A percentile compares a stretch with the other conserved stretches of the same genome.
phyloP scores from a whole-genome alignment of 2,113 vertebrate species.

The Megaceryle torquata region DNA sequence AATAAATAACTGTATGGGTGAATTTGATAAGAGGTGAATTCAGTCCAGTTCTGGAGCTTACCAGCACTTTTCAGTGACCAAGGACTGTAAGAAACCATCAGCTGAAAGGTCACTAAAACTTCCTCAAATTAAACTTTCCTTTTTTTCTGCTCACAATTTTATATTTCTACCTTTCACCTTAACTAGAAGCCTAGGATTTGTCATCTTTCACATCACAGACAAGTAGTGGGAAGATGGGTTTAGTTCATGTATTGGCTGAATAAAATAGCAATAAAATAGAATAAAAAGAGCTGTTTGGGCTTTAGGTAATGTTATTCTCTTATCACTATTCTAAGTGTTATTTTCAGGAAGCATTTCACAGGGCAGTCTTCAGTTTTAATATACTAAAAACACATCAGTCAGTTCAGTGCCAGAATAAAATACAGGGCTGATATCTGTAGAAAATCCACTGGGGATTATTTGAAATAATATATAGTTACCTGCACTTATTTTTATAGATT shows the following conservation, averaged over 20 bases:
- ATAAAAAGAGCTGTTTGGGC: not conserved
- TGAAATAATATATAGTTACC: not conserved
- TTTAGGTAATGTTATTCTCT: not conserved
- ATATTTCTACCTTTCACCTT: not conserved
- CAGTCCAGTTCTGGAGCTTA: not conserved
- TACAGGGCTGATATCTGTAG: not conserved
- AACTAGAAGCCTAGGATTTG: not conserved
- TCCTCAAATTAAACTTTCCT: not conserved
- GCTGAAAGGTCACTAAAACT: not conserved
- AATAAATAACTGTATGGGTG: not conserved
- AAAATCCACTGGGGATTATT: not conserved
- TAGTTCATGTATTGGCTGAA: not conserved
- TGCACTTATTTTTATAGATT: not conserved
- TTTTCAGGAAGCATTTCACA: not conserved
- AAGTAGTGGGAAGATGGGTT: not conserved
- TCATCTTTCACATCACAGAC: not conserved
- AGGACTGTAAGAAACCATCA: not conserved
- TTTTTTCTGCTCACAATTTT: not conserved
- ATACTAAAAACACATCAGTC: not conserved
- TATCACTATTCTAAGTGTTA: not conserved
- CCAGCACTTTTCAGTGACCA: not conserved
- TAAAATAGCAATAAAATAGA: not conserved
- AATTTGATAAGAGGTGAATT: not conserved
- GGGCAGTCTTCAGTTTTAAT: not conserved
- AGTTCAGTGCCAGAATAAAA: not conserved